Evolutionary conservation across 2,797 vertebrate genomes (phyloP).

Genomic region (Acrossocheilus wenchowensis): DNA sequence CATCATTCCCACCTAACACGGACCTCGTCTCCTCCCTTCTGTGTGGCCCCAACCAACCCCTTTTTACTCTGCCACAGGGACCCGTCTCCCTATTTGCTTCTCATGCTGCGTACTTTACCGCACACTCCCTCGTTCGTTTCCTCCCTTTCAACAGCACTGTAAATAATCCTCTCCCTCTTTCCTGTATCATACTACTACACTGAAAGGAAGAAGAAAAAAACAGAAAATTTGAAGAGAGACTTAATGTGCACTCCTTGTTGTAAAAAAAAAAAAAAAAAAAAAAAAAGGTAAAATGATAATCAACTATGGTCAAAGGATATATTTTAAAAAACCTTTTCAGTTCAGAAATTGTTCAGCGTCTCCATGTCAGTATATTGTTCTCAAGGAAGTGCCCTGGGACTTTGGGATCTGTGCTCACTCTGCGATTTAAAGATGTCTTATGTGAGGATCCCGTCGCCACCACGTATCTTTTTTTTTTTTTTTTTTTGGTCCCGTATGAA

Average conservation of each 20-base stretch:
- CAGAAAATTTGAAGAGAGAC: slow-evolving; percentile 74
- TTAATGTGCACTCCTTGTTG: slow-evolving; percentile 54
- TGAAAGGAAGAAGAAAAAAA: slow-evolving; percentile 85
- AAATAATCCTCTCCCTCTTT: slow-evolving; percentile 85
- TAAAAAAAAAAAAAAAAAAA: not conserved
- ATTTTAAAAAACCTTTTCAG: slow-evolving; percentile 48
- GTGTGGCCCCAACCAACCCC: slow-evolving; percentile 50
- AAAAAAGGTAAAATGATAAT: slow-evolving; percentile 48
- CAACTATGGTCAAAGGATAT: slow-evolving; percentile 56
- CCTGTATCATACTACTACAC: slow-evolving; percentile 79
- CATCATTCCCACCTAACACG: slow-evolving; percentile 97
- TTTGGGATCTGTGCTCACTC: not conserved
- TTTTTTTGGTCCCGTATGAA: not conserved
- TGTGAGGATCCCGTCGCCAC: not conserved
- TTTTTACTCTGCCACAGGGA: slow-evolving; percentile 60
- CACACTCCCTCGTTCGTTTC: slow-evolving; percentile 93
- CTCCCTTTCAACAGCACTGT: slow-evolving; percentile 99
- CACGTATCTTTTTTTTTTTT: not conserved
- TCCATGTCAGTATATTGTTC: slow-evolving; percentile 45
- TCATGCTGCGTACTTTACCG: slow-evolving; percentile 97
- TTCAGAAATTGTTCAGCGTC: slow-evolving; percentile 43
- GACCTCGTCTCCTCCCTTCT: slow-evolving; percentile 54
- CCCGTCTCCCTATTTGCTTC: slow-evolving; percentile 75
- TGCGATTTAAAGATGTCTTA: slow-evolving; percentile 38
- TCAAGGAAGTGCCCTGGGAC: slow-evolving; percentile 55